phyloP scores from a whole-genome alignment of 1,140 invertebrate genomes.

The Eupristina koningsbergeri region DNA sequence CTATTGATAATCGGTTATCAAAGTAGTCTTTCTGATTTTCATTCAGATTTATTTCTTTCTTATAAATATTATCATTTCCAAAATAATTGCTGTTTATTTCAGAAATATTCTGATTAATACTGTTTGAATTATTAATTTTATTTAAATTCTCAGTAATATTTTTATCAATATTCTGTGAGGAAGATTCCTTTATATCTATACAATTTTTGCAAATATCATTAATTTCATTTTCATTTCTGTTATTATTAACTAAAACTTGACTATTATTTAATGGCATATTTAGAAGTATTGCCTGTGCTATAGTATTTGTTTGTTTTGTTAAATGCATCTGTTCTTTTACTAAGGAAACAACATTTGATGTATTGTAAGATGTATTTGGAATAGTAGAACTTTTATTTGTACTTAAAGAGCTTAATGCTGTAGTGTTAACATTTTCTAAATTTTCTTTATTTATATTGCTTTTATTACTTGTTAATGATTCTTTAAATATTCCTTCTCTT shows the following conservation, averaged over 20 bases:
- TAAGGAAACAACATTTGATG: slow-evolving; percentile 3
- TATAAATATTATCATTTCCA: neutral
- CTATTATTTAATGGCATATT: neutral
- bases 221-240: neutral
- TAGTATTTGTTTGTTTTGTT: slow-evolving; percentile 34
- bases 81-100: neutral
- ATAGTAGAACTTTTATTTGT: neutral
- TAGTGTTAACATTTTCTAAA: neutral
- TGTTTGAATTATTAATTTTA: slow-evolving; percentile 4
- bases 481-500: neutral
- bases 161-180: no score
- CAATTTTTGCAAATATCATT: neutral
- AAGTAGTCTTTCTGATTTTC: neutral
- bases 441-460: neutral
- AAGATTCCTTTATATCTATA: neutral
- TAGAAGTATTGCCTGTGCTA: slow-evolving; percentile 21
- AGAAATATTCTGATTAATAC: neutral
- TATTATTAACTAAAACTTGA: slow-evolving; percentile 3
- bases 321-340: slow-evolving; percentile 30
- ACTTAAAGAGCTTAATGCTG: neutral
- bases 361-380: neutral
- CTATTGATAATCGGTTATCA: neutral
- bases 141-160: no score
- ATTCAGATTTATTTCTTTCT: neutral
- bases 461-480: neutral